Evolutionary conservation across 1,140 invertebrate species (phyloP).

Genomic region (Wasmannia auropunctata): DNA sequence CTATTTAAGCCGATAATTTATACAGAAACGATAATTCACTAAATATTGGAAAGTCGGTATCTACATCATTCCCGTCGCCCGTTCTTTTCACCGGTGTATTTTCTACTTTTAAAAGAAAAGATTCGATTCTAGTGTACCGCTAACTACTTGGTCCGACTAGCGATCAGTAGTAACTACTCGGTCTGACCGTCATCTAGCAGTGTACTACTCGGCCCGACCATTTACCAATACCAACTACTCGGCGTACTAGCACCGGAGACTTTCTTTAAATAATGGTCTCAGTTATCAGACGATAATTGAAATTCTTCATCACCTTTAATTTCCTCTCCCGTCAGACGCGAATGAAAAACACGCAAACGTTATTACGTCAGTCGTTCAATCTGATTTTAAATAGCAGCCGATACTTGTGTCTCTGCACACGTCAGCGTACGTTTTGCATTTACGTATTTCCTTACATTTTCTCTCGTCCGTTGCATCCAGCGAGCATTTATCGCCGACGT

Average conservation of each 20-base stretch:
- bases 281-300: not conserved
- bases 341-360: not conserved
- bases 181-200: not conserved
- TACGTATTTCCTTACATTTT: slow-evolving; percentile 13
- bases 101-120: not conserved
- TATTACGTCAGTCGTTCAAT: slow-evolving; percentile 11
- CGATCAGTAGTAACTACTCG: not conserved
- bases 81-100: not conserved
- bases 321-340: not conserved
- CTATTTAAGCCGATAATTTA: slow-evolving; percentile 23
- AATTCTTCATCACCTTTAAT: slow-evolving; percentile 25
- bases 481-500: slow-evolving; percentile 41
- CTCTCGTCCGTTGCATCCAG: not conserved
- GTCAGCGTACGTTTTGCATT: not conserved
- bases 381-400: slow-evolving; percentile 9
- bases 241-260: not conserved
- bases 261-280: slow-evolving; percentile 23
- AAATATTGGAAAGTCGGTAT: not conserved
- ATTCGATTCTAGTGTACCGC: not conserved
- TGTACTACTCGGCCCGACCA: slow-evolving; percentile 1
- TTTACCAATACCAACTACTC: slow-evolving; percentile 6
- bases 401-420: not conserved
- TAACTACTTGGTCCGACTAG: slow-evolving; percentile 18
- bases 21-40: not conserved
- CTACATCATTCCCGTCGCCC: not conserved